Percentiles rank a stretch among this genome's conserved stretches.
These are phyloP conservation scores for Apoda limacodes DNA, from an alignment of 2,888 invertebrate genomes.

Conservation along the genomic window DNA sequence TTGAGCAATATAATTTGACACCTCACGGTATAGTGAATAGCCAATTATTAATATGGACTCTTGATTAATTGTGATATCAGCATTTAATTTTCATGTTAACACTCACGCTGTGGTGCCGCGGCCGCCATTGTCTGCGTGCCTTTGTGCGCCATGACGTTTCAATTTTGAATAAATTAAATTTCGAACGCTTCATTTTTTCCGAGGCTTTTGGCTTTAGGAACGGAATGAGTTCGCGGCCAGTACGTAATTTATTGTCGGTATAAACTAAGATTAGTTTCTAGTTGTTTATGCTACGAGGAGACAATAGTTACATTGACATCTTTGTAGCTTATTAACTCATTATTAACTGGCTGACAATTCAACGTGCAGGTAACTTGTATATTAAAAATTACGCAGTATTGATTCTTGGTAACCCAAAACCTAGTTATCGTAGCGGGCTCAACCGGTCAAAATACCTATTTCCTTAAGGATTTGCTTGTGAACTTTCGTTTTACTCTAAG, in stretches of 20 bases:
- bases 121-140: conserved; percentile 55
- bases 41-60: conserved; percentile 68
- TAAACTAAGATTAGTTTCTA: too few relatives aligned
- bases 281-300: too few relatives aligned
- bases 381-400: too few relatives aligned
- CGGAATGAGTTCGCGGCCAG: conserved; percentile 48
- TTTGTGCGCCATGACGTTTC: conserved; percentile 67
- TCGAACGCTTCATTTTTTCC: conserved; percentile 67
- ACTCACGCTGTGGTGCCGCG: conserved; percentile 40
- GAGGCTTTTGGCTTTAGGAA: conserved; percentile 40
- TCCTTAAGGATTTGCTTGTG: too few relatives aligned
- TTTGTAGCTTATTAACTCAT: too few relatives aligned
- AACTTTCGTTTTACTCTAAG: too few relatives aligned
- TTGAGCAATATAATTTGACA: conserved; percentile 70
- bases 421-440: too few relatives aligned
- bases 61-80: conserved; percentile 71
- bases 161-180: conserved; percentile 71
- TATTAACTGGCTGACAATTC: too few relatives aligned
- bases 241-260: conserved; percentile 60
- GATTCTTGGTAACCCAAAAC: too few relatives aligned
- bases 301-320: too few relatives aligned
- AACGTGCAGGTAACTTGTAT: too few relatives aligned
- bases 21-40: conserved; percentile 65
- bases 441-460: too few relatives aligned
- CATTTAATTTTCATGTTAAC: conserved; percentile 71